Evolutionary conservation across 92 coral and sea anemone species (phyloP), one percentile per base, ranked within the genome.

Genomic region (Parazoanthus atlanticus): DNA sequence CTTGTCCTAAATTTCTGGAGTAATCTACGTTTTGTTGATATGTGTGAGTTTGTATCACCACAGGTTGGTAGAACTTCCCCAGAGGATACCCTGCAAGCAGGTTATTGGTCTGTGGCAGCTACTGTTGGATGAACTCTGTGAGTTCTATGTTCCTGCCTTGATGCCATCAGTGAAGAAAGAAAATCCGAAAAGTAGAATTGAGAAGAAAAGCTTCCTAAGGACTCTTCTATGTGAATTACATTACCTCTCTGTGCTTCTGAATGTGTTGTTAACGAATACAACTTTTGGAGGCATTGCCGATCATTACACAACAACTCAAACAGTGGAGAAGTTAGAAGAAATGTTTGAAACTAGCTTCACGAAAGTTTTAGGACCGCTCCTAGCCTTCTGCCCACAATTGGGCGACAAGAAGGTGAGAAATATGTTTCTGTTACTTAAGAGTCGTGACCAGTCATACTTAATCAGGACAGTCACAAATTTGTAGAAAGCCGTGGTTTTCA

Each of bases 251-350:
- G 79, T 83, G 56, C 25, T 95, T 46, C 88, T 94, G 33, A 77
- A 87, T 66, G 76, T 83, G 6, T 92, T 95, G 88, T 46, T 95
- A 78, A 28, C 89, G 38, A 90, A 93, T 74, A 83, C 92, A 64
- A 83, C 94, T 10, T 86, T 95, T 71, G 98, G 93, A 49, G 94
- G 92, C 69, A 89, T 90, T n/a, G 90, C 90, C 36, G 93, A 92
- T 73, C 96, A 93, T 21, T 81, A 86, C 5, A 91, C 79, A 67
- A 91, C 79, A 32, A 90, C 76, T 77, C 72, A 92, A 7, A 92
- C 84, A 5, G 29, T 89, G 64, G 41, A 30, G 65, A 90, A 89
- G 49, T 25, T 94, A 73, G 73, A 80, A 36, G 56, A 10, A 32
- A 79, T 95, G 73, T 16, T 84, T 78, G 29, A 72, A 17, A 70